Conservation (phyloP, 1,140 invertebrate species). For the Drosophila repletoides region DNA sequence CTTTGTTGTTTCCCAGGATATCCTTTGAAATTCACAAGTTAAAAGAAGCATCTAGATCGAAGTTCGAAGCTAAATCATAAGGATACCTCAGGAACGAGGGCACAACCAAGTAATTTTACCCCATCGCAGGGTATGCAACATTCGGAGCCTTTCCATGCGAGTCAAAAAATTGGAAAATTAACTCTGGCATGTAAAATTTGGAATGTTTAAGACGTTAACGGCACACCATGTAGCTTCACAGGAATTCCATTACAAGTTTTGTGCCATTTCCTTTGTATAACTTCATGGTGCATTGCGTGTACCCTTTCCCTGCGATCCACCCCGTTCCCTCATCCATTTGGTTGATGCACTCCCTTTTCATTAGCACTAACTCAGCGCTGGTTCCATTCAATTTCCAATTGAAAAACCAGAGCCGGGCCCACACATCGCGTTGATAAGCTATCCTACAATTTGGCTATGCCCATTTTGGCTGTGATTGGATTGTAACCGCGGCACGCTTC, state of each 20-base stretch:
- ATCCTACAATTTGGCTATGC: constrained; percentile 50
- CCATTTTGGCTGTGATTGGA: constrained; percentile 44
- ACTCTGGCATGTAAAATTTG: neutral
- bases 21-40: too few species aligned
- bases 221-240: constrained; percentile 5
- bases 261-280: constrained; percentile 2
- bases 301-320: neutral
- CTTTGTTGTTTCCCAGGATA: too few species aligned
- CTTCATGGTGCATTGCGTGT: neutral
- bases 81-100: too few species aligned
- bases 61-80: too few species aligned
- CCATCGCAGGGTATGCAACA: too few species aligned
- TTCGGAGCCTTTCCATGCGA: too few species aligned
- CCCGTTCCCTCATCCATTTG: too few species aligned
- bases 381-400: constrained; percentile 35
- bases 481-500: constrained; percentile 54
- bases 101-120: too few species aligned
- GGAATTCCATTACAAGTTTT: constrained; percentile 15
- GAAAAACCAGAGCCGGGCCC: constrained; percentile 15
- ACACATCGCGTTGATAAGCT: constrained; percentile 41
- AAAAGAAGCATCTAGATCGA: too few species aligned
- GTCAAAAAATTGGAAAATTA: neutral
- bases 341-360: constrained; percentile 15
- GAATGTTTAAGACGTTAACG: neutral
- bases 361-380: constrained; percentile 15